Evolutionary conservation across 2,888 invertebrate species (phyloP).

Genomic region (Sarcophaga subvicina): DNA sequence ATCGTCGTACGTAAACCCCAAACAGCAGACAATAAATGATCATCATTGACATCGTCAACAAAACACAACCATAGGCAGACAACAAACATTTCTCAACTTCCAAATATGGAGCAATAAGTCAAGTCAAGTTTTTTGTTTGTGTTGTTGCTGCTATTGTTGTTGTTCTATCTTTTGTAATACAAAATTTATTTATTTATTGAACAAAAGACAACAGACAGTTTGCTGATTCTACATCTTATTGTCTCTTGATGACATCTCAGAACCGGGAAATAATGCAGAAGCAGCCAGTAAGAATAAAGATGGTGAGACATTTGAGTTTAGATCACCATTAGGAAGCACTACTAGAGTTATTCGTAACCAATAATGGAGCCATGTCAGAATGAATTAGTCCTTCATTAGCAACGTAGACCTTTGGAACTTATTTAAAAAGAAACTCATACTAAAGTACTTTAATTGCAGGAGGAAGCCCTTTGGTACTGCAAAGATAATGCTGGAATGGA

Average conservation of each 20-base stretch:
- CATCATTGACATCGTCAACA: conserved; percentile 17
- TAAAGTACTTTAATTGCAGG: too few species aligned
- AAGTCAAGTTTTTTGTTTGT: conserved; percentile 42
- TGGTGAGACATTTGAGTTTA: neutral
- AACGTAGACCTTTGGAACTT: too few species aligned
- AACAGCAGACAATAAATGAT: conserved; percentile 16
- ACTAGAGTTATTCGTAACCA: too few species aligned
- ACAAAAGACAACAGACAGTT: conserved; percentile 23
- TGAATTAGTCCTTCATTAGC: too few species aligned
- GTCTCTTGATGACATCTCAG: conserved; percentile 57
- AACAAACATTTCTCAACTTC: conserved; percentile 39
- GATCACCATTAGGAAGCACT: neutral
- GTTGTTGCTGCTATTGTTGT: neutral
- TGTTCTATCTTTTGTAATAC: conserved; percentile 14
- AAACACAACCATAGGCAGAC: neutral
- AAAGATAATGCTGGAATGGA: too few species aligned
- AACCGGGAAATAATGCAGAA: conserved; percentile 12
- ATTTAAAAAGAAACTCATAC: too few species aligned
- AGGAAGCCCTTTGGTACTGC: too few species aligned
- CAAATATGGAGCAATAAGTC: conserved; percentile 68
- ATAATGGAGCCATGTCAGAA: too few species aligned
- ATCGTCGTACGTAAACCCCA: neutral
- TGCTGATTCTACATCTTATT: conserved; percentile 40
- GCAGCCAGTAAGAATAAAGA: neutral
- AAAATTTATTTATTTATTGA: conserved; percentile 47